Base-by-base conservation (phyloP, 1,140 invertebrate genomes). In the Drosophila saltans region DNA sequence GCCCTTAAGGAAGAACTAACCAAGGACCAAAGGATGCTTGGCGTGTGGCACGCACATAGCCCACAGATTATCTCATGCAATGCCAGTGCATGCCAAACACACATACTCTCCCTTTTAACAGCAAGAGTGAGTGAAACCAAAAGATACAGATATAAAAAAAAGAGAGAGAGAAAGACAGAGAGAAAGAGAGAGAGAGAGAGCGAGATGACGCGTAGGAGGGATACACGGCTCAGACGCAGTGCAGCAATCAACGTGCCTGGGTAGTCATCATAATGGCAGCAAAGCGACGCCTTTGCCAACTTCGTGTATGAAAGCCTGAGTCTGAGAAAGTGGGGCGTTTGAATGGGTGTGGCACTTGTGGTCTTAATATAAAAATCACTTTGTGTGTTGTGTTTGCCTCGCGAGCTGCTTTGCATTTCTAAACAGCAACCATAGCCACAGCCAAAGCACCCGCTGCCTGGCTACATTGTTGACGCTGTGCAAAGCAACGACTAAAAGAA, bases 361-460 rank as follows among this genome's bases (percentile, higher is more conserved):
- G 84, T 84, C 84, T 89, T 89, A 89, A 89, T 89, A 89, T 89
- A 89, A 89, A 89, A 89, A 89, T 89, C 84, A 89, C 84, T 89
- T 89, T 89, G 84, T 89, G 84, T 88, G 83, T 88, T 86, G 83
- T 78, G 83, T 88, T 88, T 86, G 80, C 80, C 76, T 69, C 80
- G 82, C 68, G 69, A 62, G 78, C 84, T 89, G 84, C 80, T 89
- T 89, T 89, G 84, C 84, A 89, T 89, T 89, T 89, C 84, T 89
- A 89, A 89, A 72, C 84, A 89, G 60, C 65, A 45, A 66, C 62
- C 28, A 3, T 33, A 8, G 41, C 52, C 30, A 40, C 83, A 36
- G 33, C 33, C 33, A 36, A 36, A 36, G 33, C 33, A 8, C 2
- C 21, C 45, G 21, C 21, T 24, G 16, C 58, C 61, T 11, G 59